Percentiles rank a stretch among this genome's conserved stretches.
These are phyloP conservation scores for Malurus cyaneus DNA, from an alignment of 2,113 vertebrate genomes.

Conservation along the genomic window DNA sequence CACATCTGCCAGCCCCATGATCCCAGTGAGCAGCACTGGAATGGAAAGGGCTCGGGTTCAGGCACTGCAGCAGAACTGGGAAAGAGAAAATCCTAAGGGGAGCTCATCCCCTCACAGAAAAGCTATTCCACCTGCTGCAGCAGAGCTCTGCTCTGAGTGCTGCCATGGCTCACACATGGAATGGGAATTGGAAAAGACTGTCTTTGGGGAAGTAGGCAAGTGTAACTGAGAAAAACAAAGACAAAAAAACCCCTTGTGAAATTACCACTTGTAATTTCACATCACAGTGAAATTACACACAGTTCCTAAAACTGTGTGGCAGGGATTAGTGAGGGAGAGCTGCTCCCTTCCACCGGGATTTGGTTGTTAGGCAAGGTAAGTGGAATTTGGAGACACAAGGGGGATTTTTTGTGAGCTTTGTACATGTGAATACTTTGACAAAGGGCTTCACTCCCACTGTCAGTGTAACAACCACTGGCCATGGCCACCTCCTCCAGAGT, in stretches of 20 bases:
- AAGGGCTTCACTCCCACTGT: background rate
- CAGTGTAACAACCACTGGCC: accelerated
- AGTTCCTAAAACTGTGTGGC: background rate
- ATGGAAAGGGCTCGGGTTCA: background rate
- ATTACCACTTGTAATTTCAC: background rate
- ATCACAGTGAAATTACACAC: too few species aligned
- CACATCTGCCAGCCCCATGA: background rate
- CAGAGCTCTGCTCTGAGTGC: background rate
- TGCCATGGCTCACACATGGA: accelerated
- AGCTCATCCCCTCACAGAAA: background rate
- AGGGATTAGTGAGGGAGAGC: background rate
- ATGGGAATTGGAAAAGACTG: background rate
- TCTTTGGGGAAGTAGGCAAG: background rate
- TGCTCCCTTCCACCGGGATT: background rate
- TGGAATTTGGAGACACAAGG: background rate
- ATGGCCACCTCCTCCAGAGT: too few species aligned
- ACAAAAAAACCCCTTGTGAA: background rate
- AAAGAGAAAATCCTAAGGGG: background rate
- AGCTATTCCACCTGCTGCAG: background rate
- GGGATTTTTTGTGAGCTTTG: background rate
- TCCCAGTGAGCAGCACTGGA: accelerated
- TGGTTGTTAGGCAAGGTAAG: background rate
- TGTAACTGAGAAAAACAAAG: background rate
- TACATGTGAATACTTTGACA: background rate
- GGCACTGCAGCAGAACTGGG: background rate